These are phyloP conservation scores for Falco novaeseelandiae DNA, from an alignment of 2,797 vertebrate species.

Conservation along the genomic window DNA sequence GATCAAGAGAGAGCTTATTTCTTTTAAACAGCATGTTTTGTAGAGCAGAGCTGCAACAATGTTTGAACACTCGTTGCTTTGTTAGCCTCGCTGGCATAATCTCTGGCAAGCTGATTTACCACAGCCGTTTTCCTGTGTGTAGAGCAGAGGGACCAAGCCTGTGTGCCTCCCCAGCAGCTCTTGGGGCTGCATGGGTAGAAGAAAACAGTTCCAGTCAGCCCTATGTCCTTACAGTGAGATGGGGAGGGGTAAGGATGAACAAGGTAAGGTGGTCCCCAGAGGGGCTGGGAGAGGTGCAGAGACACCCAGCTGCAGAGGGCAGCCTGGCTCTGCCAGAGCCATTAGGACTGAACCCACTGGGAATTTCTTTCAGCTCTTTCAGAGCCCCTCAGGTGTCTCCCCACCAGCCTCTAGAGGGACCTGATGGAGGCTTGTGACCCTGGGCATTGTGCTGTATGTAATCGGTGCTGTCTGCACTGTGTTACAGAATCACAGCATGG, in stretches of 20 bases:
- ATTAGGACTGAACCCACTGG: not conserved
- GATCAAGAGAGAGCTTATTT: not conserved
- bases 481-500: no score
- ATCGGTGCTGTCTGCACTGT: not conserved
- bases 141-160: not conserved
- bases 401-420: not conserved
- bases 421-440: not conserved
- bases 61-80: not conserved
- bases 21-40: not conserved
- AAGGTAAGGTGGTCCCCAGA: not conserved
- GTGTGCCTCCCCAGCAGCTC: not conserved
- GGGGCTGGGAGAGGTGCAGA: not conserved
- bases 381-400: not conserved
- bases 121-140: not conserved
- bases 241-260: not conserved
- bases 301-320: not conserved
- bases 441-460: not conserved
- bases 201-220: not conserved
- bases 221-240: fast-evolving
- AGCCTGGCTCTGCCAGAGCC: not conserved
- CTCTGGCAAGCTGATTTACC: not conserved
- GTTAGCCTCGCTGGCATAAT: not conserved
- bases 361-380: not conserved
- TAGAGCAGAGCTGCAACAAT: not conserved
- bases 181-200: not conserved